Percentiles rank a stretch among this genome's conserved stretches.
Evolutionary conservation across 2,113 vertebrate genomes (phyloP).

Genomic region (Gadus chalcogrammus): DNA sequence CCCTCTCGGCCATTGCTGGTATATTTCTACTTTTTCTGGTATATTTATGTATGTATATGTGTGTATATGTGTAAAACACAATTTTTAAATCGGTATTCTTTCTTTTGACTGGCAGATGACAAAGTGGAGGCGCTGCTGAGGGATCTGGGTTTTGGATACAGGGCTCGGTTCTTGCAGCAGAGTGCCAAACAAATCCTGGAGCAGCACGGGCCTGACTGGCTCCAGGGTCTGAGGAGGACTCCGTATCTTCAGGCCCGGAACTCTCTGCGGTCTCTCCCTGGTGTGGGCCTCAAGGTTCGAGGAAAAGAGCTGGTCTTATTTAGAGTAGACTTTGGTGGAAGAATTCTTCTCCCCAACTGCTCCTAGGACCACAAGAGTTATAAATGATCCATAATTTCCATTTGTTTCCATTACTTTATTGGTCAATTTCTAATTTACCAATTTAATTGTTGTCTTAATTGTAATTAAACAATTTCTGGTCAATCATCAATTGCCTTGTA

Average conservation of each 20-base stretch:
- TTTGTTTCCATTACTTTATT: too few species aligned
- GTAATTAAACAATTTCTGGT: too few species aligned
- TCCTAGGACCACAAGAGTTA: too few species aligned
- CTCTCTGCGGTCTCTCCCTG: slow-evolving; percentile 82
- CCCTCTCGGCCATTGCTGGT: slow-evolving; percentile 81
- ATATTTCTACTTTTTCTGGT: background rate
- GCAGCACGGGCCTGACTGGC: slow-evolving; percentile 70
- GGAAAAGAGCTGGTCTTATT: background rate
- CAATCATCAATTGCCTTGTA: too few species aligned
- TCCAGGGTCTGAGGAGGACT: slow-evolving; percentile 69
- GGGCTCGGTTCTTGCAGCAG: slow-evolving; percentile 83
- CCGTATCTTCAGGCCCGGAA: slow-evolving; percentile 79
- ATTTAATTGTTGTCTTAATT: too few species aligned
- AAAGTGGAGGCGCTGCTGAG: slow-evolving; percentile 77
- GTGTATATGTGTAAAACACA: background rate
- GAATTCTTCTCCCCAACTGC: too few species aligned
- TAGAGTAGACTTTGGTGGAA: too few species aligned
- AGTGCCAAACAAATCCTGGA: slow-evolving; percentile 79
- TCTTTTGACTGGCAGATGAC: slow-evolving; percentile 61
- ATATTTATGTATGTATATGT: slow-evolving; percentile 1
- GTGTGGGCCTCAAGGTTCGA: slow-evolving; percentile 87
- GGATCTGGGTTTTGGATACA: slow-evolving; percentile 89
- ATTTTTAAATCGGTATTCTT: background rate
- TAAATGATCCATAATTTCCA: too few species aligned
- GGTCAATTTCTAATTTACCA: too few species aligned